Evolutionary conservation across 1,140 invertebrate species (phyloP), one percentile per base, ranked within the genome.

Genomic region (Pogonomyrmex barbatus): DNA sequence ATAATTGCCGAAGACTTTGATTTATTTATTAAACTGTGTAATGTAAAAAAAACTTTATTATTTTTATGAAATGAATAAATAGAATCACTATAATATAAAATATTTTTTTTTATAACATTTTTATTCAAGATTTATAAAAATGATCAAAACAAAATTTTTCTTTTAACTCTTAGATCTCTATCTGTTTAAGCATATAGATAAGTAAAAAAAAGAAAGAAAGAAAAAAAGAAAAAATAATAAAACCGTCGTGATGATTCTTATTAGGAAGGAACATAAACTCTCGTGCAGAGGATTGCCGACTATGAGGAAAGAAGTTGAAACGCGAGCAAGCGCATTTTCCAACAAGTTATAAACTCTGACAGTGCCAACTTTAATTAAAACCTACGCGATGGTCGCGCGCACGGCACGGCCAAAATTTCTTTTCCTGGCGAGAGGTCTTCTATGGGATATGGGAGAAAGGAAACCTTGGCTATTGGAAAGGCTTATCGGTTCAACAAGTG

Each of bases 401-500:
- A 10, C 58, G 33, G 67, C 63, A n/a, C n/a, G n/a, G 58, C 10
- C 50, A 52, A 89, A 89, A 89, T 89, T 79, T 83, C 65, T 77
- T 77, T 65, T 24, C 82, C 30, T 14, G 65, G 70, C 68, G 76
- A 79, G 56, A 88, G 56, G 56, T 73, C 75, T 89, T 70, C 75
- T n/a, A 33, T 36, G 58, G n/a, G n/a, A 10, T 14, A 12, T 5
- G 9, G 30, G 36, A 45, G 73, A 4, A 54, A 30, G 71, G 24
- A 6, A 65, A 24, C 17, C 76, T 36, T 45, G 17, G 52, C 50
- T 47, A 65, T 75, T 50, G 76, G 70, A 63, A 88, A 89, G 68
- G 68, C 24, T 83, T 73, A 88, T 88, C 81, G 79, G 65, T 88
- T 89, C 88, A 89, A 89, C 88, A 89, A 89, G 88, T 89, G 88